A percentile compares a stretch with the other conserved stretches of the same genome.
Evolutionary conservation across 2,797 vertebrate species (phyloP).

Genomic region (Hyperoplus lanceolatus): DNA sequence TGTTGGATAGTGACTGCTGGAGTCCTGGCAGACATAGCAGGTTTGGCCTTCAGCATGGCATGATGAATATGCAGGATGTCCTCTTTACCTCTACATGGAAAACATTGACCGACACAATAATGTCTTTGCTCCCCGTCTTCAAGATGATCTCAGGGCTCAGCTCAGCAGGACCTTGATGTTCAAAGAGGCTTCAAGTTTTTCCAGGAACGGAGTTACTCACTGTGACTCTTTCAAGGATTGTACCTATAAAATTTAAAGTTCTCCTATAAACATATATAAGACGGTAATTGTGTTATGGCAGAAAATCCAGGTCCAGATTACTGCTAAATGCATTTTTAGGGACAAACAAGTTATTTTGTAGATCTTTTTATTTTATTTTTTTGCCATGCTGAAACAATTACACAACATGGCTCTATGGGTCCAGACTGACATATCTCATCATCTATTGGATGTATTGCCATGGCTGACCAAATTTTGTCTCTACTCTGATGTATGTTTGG

Average conservation of each 20-base stretch:
- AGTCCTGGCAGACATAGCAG: conserved; percentile 42
- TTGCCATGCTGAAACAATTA: not conserved
- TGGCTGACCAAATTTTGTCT: not conserved
- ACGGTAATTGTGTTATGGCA: not conserved
- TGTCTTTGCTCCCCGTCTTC: conserved; percentile 31
- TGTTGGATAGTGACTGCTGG: conserved; percentile 29
- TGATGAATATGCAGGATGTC: conserved; percentile 54
- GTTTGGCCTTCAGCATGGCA: conserved; percentile 40
- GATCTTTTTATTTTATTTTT: not conserved
- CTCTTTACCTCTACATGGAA: conserved; percentile 47
- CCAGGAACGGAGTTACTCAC: conserved; percentile 4
- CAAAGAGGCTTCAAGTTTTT: conserved; percentile 14
- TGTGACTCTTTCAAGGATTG: not conserved
- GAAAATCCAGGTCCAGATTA: not conserved
- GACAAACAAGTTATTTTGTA: not conserved
- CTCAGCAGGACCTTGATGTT: conserved; percentile 38
- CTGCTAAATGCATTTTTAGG: not conserved
- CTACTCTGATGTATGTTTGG: not conserved
- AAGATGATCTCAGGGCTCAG: conserved; percentile 36
- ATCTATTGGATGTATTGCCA: not conserved
- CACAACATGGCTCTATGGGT: not conserved
- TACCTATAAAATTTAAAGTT: not conserved
- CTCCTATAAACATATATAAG: not conserved
- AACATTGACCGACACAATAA: conserved; percentile 27
- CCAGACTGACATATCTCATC: not conserved